Base-by-base conservation (phyloP, 2,797 vertebrate genomes). In the Aldrovandia affinis region DNA sequence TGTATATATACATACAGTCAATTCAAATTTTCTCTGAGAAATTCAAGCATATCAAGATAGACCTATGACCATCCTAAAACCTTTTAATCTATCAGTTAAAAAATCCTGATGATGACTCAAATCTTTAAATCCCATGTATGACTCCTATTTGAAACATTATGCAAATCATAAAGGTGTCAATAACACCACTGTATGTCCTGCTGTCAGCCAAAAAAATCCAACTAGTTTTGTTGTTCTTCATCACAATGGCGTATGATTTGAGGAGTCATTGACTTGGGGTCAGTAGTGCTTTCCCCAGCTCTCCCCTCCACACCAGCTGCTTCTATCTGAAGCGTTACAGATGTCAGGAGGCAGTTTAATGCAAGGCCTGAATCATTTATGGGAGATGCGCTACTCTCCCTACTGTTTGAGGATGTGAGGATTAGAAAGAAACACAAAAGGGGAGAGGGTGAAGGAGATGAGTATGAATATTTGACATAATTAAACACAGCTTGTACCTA, bases 341-440 rank as follows among this genome's bases (percentile, higher is more conserved):
- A 95, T 95, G 92, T 93, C 90, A 87, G 78, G 89, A 88, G 94
- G 95, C 92, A 92, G 88, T 93, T 94, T 94, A 95, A 95, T 95
- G 93, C 91, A 93, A 88, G 81, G 57, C 20, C 83, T 95, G 86
- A 93, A 95, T 95, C 50, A 92, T 95, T 93, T 42, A 95, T 93
- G 87, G 90, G 86, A 86, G 73, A 90, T 78, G 83, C 82, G 91
- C 83, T 83, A 78, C 87, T 85, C 87, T 86, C 77, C 68, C 59
- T 85, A 33, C 18, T 52, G 83, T 28, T 84, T 22, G 81, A 42
- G 82, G 85, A 86, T 86, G 78, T 55, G 22, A 88, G 84, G 63
- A 44, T 75, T 81, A 82, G 84, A 87, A 88, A 65, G 42, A 84
- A 70, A 86, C 18, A 89, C 85, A 91, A 86, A 87, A 87, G 80